Evolutionary conservation across 2,113 vertebrate genomes (phyloP).

Genomic region (Ptychochromis oligacanthus): DNA sequence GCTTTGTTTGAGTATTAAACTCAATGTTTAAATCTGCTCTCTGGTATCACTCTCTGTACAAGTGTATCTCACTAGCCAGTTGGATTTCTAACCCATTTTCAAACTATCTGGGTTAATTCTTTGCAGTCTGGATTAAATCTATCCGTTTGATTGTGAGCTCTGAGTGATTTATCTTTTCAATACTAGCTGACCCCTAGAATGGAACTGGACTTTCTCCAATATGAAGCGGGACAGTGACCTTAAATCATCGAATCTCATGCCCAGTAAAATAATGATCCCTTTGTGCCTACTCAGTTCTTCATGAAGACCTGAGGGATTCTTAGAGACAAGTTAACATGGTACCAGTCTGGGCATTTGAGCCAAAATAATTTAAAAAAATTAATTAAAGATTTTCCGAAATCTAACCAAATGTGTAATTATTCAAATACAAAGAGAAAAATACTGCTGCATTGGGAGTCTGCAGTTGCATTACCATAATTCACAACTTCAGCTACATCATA

Average conservation of each 20-base stretch:
- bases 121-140: constrained; percentile 57
- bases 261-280: not conserved
- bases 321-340: not conserved
- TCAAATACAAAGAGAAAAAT: constrained; percentile 19
- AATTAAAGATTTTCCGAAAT: not conserved
- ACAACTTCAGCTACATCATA: constrained; percentile 27
- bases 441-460: constrained; percentile 1
- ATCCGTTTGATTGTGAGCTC: constrained; percentile 43
- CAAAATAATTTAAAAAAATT: constrained; percentile 1
- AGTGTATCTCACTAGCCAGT: constrained; percentile 18
- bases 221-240: constrained; percentile 30
- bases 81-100: constrained; percentile 47
- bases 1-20: constrained; percentile 45
- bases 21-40: constrained; percentile 42
- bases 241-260: constrained; percentile 22
- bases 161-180: constrained; percentile 39
- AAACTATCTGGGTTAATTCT: constrained; percentile 56
- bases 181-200: constrained; percentile 12
- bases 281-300: not conserved
- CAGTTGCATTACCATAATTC: constrained; percentile 39
- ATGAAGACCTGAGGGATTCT: not conserved
- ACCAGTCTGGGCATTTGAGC: not conserved
- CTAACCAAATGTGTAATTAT: constrained; percentile 8
- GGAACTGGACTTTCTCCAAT: constrained; percentile 31
- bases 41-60: constrained; percentile 13